Base-by-base conservation (phyloP, 2,797 vertebrate genomes). In the Sebastiscus albofasciatus region DNA sequence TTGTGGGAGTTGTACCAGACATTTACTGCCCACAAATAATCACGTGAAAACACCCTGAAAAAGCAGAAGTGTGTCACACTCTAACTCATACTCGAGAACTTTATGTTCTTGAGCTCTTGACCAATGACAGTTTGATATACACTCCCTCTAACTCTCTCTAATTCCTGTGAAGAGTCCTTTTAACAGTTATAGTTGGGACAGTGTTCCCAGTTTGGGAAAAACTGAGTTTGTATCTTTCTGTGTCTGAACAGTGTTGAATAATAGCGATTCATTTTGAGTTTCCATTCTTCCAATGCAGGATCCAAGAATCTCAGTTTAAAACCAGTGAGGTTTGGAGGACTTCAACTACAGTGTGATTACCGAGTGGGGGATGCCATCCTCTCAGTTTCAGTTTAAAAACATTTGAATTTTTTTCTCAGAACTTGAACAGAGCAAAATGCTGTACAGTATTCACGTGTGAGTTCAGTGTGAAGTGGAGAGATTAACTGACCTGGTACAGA, bases 401-500 rank as follows among this genome's bases (percentile, higher is more conserved):
- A 56, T 18, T 54, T 16, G 4, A 7, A 13, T n/a, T 69, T 69
- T 42, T 42, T 46, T 0, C 29, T 3, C 1, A 65, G 26, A 72
- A 9, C 22, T 39, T n/a, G 2, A 67, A 34, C 4, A 27, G 59
- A 55, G 46, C 9, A 8, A 49, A 77, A 49, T 2, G 14, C 18
- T 83, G 26, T 42, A 16, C 36, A 36, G 34, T 12, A 1, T 12
- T 11, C 16, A 16, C 16, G 13, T 42, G 13, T 52, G 24, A 8
- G 36, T 27, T 74, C 11, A 20, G 13, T 10, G 29, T 68, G 36
- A 71, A 39, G 42, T 55, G 76, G 13, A 36, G 46, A 26, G n/a
- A 9, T 76, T 7, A 8, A 20, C 88, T 93, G 94, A 99, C 99
- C 97, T 97, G 97, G 86, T 99, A 99, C 34, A 99, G 97, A 9